A percentile compares a stretch with the other conserved stretches of the same genome.
Conservation (phyloP, 2,113 vertebrate species). For the Eulacestoma nigropectus region DNA sequence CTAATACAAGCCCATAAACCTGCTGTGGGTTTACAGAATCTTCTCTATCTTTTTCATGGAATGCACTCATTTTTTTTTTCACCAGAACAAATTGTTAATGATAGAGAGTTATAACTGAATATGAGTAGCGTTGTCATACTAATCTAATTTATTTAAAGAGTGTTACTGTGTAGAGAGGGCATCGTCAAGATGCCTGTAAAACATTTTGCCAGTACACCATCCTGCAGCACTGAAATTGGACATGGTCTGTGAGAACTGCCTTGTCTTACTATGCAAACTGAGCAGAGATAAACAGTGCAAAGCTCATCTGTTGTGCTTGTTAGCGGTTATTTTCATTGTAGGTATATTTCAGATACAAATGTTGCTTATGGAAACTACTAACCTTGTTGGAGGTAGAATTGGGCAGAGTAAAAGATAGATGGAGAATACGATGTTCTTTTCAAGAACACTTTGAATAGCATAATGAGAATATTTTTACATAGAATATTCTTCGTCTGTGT, state of each 20-base stretch:
- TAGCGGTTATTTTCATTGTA: not conserved
- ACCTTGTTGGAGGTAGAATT: not conserved
- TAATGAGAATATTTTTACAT: not conserved
- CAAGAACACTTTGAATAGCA: not conserved
- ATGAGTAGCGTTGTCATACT: not conserved
- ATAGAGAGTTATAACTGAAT: not conserved
- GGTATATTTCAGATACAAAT: not conserved
- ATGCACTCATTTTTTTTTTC: fast-evolving
- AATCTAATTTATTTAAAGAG: not conserved
- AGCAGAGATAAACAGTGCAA: not conserved
- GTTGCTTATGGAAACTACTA: not conserved
- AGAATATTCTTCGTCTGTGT: not conserved
- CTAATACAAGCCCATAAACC: not conserved
- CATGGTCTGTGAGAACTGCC: not conserved
- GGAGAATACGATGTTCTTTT: not conserved
- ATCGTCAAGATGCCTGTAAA: not conserved
- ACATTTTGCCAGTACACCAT: not conserved
- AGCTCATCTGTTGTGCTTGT: not conserved
- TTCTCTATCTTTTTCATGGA: not conserved
- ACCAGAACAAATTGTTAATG: not conserved
- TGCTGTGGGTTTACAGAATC: not conserved
- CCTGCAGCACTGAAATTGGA: not conserved
- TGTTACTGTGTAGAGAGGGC: not conserved
- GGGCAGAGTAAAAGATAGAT: not conserved
- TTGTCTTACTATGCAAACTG: not conserved